These are phyloP conservation scores for Caenorhabditis sulstoni DNA, from an alignment of 2,888 invertebrate species.

Conservation along the genomic window DNA sequence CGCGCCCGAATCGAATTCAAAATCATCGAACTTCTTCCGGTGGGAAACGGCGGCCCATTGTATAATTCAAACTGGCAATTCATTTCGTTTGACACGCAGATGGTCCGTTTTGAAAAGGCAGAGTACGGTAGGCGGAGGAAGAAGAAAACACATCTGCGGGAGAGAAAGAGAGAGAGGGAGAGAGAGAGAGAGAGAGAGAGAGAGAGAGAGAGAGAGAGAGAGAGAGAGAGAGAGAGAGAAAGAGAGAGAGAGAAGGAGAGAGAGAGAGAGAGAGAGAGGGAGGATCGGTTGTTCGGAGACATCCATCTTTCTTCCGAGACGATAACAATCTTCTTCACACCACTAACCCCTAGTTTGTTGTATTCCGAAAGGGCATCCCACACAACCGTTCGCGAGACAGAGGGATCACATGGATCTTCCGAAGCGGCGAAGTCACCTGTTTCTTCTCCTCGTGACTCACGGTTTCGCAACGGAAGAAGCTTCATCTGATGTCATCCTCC, in stretches of 20 bases:
- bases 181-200: background rate
- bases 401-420: no score
- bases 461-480: background rate
- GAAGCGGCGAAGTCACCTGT: background rate
- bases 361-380: slow-evolving; percentile 10
- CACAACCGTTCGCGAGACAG: no score
- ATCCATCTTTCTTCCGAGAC: slow-evolving; percentile 4
- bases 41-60: background rate
- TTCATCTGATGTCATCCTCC: slow-evolving; percentile 4
- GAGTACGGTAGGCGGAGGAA: slow-evolving; percentile 8
- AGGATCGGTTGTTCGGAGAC: slow-evolving; percentile 7
- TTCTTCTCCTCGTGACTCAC: slow-evolving; percentile 8
- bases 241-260: background rate
- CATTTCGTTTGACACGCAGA: slow-evolving; percentile 25
- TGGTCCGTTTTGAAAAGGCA: slow-evolving; percentile 8
- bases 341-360: slow-evolving; percentile 24
- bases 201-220: background rate
- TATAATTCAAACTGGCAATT: slow-evolving; percentile 14
- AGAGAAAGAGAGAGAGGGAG: background rate
- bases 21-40: slow-evolving; percentile 9
- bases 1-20: background rate
- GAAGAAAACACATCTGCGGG: slow-evolving; percentile 19
- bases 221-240: background rate
- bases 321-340: slow-evolving; percentile 34
- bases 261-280: background rate